Percentiles rank a stretch among this genome's conserved stretches.
Evolutionary conservation across 1,140 invertebrate species (phyloP).

Genomic region (Mylabris phalerata): DNA sequence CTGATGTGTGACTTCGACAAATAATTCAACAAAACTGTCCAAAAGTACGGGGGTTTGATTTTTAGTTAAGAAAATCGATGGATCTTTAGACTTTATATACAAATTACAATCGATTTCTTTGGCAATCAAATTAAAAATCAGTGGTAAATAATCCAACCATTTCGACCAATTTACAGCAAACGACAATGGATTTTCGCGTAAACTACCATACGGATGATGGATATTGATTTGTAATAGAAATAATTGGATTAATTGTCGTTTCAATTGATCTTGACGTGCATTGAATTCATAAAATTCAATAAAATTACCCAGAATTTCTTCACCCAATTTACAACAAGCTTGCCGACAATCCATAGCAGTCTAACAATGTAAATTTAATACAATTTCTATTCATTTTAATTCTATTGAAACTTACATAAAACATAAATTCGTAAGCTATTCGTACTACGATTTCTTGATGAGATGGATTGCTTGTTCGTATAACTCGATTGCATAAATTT

Average conservation of each 20-base stretch:
- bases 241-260: slow-evolving; percentile 28
- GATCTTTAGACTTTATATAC: slow-evolving; percentile 16
- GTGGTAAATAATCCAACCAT: slow-evolving; percentile 29
- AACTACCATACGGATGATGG: slow-evolving; percentile 32
- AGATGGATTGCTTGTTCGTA: slow-evolving; percentile 1
- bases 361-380: slow-evolving; percentile 1
- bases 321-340: slow-evolving; percentile 33
- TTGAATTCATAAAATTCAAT: slow-evolving; percentile 26
- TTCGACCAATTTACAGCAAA: slow-evolving; percentile 28
- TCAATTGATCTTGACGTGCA: slow-evolving; percentile 6
- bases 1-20: slow-evolving; percentile 33
- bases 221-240: slow-evolving; percentile 34
- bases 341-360: slow-evolving; percentile 32
- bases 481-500: slow-evolving; percentile 21
- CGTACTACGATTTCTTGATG: slow-evolving; percentile 25
- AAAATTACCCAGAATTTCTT: slow-evolving; percentile 26
- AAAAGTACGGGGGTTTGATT: slow-evolving; percentile 14
- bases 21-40: slow-evolving; percentile 24
- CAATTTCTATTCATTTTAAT: no score
- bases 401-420: slow-evolving; percentile 24
- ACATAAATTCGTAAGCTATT: slow-evolving; percentile 25
- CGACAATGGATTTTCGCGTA: slow-evolving; percentile 12
- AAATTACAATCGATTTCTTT: slow-evolving; percentile 25
- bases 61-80: slow-evolving; percentile 16
- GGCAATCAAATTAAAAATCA: slow-evolving; percentile 23